Evolutionary conservation across 1,140 invertebrate species (phyloP), one percentile per base, ranked within the genome.

Genomic region (Cepaea nemoralis): DNA sequence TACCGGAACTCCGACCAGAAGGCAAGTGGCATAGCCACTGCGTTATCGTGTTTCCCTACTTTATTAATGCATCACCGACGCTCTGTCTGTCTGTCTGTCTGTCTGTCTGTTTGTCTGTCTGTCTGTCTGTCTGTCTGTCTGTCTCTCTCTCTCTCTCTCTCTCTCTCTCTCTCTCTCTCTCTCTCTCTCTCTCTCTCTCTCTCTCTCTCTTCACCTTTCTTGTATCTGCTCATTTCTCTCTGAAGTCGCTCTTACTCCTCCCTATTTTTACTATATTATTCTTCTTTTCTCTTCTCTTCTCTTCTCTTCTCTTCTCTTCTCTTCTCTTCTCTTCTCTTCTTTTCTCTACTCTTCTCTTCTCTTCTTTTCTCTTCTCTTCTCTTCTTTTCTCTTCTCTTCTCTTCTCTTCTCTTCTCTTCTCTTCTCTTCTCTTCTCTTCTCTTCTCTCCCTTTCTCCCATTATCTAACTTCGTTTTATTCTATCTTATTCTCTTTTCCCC

Each of bases 171-270:
- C n/a, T n/a, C n/a, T 50, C 74, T 77, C n/a, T 37, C 42, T 42
- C 33, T n/a, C n/a, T n/a, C 70, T 73, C 70, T 73, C 37, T 73
- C 35, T 73, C 35, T n/a, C n/a, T 67, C n/a, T n/a, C 33, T 73
- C 35, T n/a, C 70, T 39, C 70, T 19, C 37, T 19, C n/a, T 16
- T 73, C 63, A 14, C 63, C 31, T n/a, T 66, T n/a, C 31, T n/a
- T 66, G 6, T 27, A 8, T 66, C 31, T n/a, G 8, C 24, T n/a
- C 63, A 10, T 66, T n/a, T 10, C 27, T n/a, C 63, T n/a, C 24
- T n/a, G 12, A 8, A 12, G 8, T 66, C 31, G 6, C 24, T 27
- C 31, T 66, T 33, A 14, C 63, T 66, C 63, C 31, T n/a, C 6
- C 63, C 31, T n/a, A 8, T 66, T n/a, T 66, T n/a, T 66, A 12